Percentiles rank a stretch among this genome's conserved stretches.
Conservation (phyloP, 2,888 invertebrate species). For the Himalopsyche tibetana region DNA sequence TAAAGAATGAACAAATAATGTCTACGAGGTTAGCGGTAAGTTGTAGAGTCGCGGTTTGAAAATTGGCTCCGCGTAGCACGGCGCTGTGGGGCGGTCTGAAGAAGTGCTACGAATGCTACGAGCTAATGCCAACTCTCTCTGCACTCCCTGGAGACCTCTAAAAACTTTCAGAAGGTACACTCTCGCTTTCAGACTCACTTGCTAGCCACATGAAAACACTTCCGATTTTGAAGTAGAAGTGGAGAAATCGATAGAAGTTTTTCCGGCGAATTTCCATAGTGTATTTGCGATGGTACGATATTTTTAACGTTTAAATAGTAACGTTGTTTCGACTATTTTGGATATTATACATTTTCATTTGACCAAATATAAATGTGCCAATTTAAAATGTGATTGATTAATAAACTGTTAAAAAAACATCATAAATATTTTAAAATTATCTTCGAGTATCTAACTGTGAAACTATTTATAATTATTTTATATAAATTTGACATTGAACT, state of each 20-base stretch:
- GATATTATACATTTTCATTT: too few species aligned
- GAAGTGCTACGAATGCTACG: slow-evolving; percentile 1
- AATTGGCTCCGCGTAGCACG: slow-evolving; percentile 27
- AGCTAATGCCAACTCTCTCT: slow-evolving; percentile 51
- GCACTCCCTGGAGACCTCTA: slow-evolving; percentile 56
- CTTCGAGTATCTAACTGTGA: too few species aligned
- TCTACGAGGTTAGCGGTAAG: not conserved
- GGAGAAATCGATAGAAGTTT: slow-evolving; percentile 3
- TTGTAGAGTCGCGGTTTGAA: not conserved
- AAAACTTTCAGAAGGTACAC: slow-evolving; percentile 55
- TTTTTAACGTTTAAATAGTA: too few species aligned
- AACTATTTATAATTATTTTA: too few species aligned
- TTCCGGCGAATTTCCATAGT: slow-evolving; percentile 4
- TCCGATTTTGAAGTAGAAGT: slow-evolving; percentile 19
- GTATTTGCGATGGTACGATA: not conserved
- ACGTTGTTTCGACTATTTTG: too few species aligned
- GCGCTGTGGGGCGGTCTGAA: slow-evolving; percentile 14
- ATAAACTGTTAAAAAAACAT: too few species aligned
- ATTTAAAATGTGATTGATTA: too few species aligned
- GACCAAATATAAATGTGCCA: too few species aligned
- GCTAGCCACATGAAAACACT: slow-evolving; percentile 33
- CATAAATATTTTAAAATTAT: too few species aligned
- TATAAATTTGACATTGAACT: too few species aligned
- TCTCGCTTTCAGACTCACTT: slow-evolving; percentile 53
- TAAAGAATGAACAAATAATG: slow-evolving; percentile 12